A percentile compares a stretch with the other conserved stretches of the same genome.
phyloP scores from a whole-genome alignment of 2,113 vertebrate genomes.

The Muntiacus muntjak region DNA sequence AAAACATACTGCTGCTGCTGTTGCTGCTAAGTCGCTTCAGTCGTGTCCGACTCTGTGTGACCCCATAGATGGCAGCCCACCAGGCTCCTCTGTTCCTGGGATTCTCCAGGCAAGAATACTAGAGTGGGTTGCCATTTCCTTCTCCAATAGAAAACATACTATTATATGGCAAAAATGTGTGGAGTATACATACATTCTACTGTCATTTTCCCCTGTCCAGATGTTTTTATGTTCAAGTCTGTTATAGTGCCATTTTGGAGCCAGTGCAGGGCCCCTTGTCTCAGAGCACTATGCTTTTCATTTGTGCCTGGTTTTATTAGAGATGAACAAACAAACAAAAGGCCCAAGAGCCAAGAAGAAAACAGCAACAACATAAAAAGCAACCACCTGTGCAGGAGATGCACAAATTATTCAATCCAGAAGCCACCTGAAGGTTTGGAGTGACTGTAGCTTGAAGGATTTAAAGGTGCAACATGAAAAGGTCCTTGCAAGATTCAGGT shows the following conservation, averaged over 20 bases:
- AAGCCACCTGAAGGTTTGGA: neutral
- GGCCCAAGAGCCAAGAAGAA: neutral
- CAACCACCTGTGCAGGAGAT: neutral
- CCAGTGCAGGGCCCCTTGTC: neutral
- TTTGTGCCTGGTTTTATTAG: slow-evolving; percentile 14
- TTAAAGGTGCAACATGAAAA: slow-evolving; percentile 3
- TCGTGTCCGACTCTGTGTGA: neutral
- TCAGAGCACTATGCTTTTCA: slow-evolving; percentile 22
- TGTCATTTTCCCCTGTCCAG: slow-evolving; percentile 37
- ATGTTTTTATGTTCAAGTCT: slow-evolving; percentile 38
- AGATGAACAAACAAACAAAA: slow-evolving; percentile 26
- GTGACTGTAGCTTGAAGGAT: neutral
- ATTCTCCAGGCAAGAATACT: neutral
- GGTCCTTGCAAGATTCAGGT: neutral
- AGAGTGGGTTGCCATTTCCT: neutral
- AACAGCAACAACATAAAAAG: slow-evolving; percentile 28
- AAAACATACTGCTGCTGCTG: neutral
- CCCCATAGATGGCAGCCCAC: neutral
- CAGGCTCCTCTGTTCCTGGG: neutral
- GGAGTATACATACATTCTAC: slow-evolving; percentile 7
- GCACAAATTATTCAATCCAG: neutral
- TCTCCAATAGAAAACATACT: neutral
- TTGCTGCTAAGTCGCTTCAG: neutral
- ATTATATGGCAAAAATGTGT: slow-evolving; percentile 55
- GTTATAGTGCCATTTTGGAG: slow-evolving; percentile 16